Base-by-base conservation (phyloP, 2,888 invertebrate genomes). In the Monopis laevigella region DNA sequence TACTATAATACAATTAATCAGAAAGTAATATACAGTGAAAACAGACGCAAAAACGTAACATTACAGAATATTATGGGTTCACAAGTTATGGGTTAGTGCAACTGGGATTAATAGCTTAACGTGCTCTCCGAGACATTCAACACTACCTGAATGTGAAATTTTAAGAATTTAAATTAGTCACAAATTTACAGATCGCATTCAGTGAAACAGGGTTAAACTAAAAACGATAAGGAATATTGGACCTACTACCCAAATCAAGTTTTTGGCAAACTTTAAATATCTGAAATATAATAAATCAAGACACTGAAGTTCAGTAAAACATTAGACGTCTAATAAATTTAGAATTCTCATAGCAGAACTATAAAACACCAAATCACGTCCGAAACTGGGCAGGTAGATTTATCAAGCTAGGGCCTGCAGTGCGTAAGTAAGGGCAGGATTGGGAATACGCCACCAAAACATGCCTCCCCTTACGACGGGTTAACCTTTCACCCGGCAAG, bases 281-380 rank as follows among this genome's bases (percentile, higher is more conserved):
- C 29, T 29, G 11, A 29, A 29, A 29, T 7, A 36, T 19, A 36
- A 36, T 36, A 36, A 36, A 36, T 36, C 36, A 36, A 18, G 16
- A 21, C 32, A 29, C n/a, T 21, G 36, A 18, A 10, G 3, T 21
- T 36, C n/a, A 16, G 18, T 11, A 21, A 36, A 21, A 36, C n/a
- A 36, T 36, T 21, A 36, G 21, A 7, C 19, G 21, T 4, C 12
- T 21, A 19, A 36, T 36, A 36, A 36, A 36, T 36, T 36, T 36
- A 21, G 21, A 36, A 36, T 36, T 36, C 36, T 36, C 36, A 36
- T 36, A 36, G 36, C 36, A 32, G 21, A 36, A 36, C 36, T 36
- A 36, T 36, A 36, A 36, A 36, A 36, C 21, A 36, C 36, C 36
- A 36, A 36, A 36, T 36, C 36, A 36, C 36, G 36, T 36, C 36